A percentile compares a stretch with the other conserved stretches of the same genome.
These are phyloP conservation scores for Stenodera caucasica DNA, from an alignment of 2,888 invertebrate species.

Conservation along the genomic window DNA sequence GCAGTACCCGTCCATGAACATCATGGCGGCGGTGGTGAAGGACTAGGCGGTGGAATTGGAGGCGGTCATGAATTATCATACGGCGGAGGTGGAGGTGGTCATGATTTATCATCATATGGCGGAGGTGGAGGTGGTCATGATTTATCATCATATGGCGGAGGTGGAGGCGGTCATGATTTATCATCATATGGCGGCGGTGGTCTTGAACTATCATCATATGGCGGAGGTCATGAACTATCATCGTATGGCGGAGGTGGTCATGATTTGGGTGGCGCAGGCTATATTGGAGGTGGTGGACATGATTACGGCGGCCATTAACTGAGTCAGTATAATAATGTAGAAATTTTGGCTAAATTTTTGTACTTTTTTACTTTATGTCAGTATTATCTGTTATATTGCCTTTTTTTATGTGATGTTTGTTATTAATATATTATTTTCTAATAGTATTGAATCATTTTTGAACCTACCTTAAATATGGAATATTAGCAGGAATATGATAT, in stretches of 20 bases:
- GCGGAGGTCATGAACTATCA: constrained; percentile 23
- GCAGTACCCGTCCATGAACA: constrained; percentile 62
- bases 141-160: constrained; percentile 28
- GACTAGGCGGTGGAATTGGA: constrained; percentile 40
- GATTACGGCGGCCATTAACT: constrained; percentile 34
- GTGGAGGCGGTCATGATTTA: constrained; percentile 23
- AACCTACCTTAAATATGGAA: constrained; percentile 86
- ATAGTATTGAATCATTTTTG: constrained; percentile 10
- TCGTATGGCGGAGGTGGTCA: constrained; percentile 37
- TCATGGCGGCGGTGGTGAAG: constrained; percentile 37
- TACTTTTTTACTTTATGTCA: constrained; percentile 38
- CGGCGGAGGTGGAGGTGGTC: constrained; percentile 32
- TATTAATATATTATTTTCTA: constrained; percentile 40
- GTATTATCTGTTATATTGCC: constrained; percentile 42
- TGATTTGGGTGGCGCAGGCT: constrained; percentile 32
- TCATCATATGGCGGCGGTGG: constrained; percentile 29
- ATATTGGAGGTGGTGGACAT: constrained; percentile 32
- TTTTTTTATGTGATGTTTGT: constrained; percentile 41
- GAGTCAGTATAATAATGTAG: constrained; percentile 29
- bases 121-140: constrained; percentile 27
- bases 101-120: constrained; percentile 25
- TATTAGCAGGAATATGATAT: constrained; percentile 89
- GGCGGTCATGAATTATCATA: constrained; percentile 31
- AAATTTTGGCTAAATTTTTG: constrained; percentile 29
- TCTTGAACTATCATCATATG: too few species aligned